These are phyloP conservation scores for Hydrolagus colliei DNA, from an alignment of 2,797 vertebrate species.

Conservation along the genomic window DNA sequence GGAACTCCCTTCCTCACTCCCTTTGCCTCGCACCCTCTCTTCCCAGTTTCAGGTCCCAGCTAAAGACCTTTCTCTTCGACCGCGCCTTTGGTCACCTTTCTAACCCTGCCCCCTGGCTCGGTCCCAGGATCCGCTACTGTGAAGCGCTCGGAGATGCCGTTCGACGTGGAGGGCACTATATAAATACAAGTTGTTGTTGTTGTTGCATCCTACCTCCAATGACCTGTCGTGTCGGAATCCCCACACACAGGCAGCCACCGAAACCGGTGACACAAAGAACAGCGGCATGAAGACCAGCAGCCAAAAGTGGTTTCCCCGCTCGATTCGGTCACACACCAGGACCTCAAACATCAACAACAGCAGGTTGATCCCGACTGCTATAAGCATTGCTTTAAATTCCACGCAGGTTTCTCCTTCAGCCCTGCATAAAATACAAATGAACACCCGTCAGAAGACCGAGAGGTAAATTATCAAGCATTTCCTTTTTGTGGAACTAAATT, in stretches of 20 bases:
- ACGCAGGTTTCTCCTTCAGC: conserved; percentile 96
- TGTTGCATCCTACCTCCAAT: conserved; percentile 67
- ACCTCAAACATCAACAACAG: conserved; percentile 94
- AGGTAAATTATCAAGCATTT: background rate
- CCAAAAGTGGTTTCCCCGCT: conserved; percentile 82
- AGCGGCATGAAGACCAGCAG: conserved; percentile 96
- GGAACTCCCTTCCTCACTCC: too few relatives aligned
- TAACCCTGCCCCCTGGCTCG: too few relatives aligned
- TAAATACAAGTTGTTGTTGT: conserved; percentile 11
- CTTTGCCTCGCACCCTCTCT: too few relatives aligned
- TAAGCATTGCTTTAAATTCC: conserved; percentile 98
- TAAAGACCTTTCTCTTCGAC: too few relatives aligned
- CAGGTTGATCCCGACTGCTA: conserved; percentile 90
- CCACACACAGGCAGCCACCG: conserved; percentile 94
- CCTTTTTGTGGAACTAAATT: background rate
- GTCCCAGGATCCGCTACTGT: too few relatives aligned
- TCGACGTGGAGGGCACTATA: too few relatives aligned
- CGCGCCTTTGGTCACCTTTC: too few relatives aligned
- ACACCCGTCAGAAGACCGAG: background rate
- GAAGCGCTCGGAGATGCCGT: too few relatives aligned
- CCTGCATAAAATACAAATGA: conserved; percentile 51
- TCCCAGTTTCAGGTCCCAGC: too few relatives aligned
- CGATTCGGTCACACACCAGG: conserved; percentile 86
- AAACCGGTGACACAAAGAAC: conserved; percentile 94
- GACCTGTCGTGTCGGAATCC: conserved; percentile 94